Percentiles rank a stretch among this genome's conserved stretches.
Evolutionary conservation across 2,888 invertebrate species (phyloP).

Genomic region (Antheraea yamamai): DNA sequence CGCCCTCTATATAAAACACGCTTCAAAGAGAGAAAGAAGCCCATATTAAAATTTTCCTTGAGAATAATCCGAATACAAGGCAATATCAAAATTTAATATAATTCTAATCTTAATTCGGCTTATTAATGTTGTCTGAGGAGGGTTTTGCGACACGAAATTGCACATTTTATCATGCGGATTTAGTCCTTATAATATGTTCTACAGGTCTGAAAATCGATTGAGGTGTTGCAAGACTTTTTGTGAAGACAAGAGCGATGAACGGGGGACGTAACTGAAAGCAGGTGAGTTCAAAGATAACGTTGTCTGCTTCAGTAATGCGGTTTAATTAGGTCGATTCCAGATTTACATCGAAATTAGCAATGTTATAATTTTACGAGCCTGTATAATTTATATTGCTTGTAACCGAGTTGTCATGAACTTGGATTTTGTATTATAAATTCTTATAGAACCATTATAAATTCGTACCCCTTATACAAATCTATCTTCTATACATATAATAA

Average conservation of each 20-base stretch:
- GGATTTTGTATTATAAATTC: not conserved
- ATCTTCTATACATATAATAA: too few species aligned
- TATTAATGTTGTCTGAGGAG: slow-evolving; percentile 77
- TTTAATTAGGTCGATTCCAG: slow-evolving; percentile 71
- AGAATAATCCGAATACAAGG: slow-evolving; percentile 79
- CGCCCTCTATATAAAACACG: slow-evolving; percentile 36
- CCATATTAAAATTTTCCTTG: slow-evolving; percentile 74
- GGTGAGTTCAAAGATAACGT: slow-evolving; percentile 79
- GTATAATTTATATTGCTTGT: slow-evolving; percentile 15
- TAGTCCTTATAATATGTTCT: slow-evolving; percentile 24
- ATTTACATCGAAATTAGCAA: slow-evolving; percentile 42
- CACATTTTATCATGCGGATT: slow-evolving; percentile 41
- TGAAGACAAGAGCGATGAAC: slow-evolving; percentile 38
- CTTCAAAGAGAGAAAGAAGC: slow-evolving; percentile 64
- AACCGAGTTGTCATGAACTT: not conserved
- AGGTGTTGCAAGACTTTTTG: slow-evolving; percentile 27
- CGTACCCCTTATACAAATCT: not conserved
- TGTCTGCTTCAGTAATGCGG: slow-evolving; percentile 59
- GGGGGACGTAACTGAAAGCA: slow-evolving; percentile 58
- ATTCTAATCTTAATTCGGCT: slow-evolving; percentile 81
- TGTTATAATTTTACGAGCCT: slow-evolving; percentile 13
- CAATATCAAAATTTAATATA: slow-evolving; percentile 82
- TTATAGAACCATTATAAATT: not conserved
- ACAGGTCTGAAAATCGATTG: slow-evolving; percentile 32
- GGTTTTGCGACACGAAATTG: slow-evolving; percentile 55